Evolutionary conservation across 2,113 vertebrate genomes (phyloP).

Genomic region (Mus spicilegus): DNA sequence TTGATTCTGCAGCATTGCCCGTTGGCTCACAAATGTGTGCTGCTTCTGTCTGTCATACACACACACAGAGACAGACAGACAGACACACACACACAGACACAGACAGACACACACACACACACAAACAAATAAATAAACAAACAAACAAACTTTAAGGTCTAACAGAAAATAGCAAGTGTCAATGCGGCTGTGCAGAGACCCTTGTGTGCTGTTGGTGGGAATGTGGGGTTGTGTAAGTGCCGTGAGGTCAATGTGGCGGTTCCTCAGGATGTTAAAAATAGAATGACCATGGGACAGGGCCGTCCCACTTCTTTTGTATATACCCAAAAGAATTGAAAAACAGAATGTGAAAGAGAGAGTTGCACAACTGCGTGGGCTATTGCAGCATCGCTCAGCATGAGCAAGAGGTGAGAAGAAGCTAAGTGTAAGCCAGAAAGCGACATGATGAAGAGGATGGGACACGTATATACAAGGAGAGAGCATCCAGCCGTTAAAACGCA

Average conservation of each 20-base stretch:
- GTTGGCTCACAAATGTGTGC: not conserved
- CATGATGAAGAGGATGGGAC: not conserved
- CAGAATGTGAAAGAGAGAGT: not conserved
- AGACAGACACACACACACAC: not conserved
- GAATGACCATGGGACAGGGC: not conserved
- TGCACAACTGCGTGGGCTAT: not conserved
- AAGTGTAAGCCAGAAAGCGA: not conserved
- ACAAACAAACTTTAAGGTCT: not conserved
- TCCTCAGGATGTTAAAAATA: conserved; percentile 37
- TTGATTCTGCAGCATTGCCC: not conserved
- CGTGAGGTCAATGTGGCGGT: not conserved
- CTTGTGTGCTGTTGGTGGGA: not conserved
- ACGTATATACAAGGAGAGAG: not conserved
- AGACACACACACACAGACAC: not conserved
- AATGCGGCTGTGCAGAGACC: not conserved
- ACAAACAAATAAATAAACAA: not conserved
- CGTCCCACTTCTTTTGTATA: not conserved
- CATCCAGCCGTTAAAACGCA: conserved; percentile 10
- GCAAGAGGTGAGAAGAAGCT: not conserved
- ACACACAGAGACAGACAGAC: not conserved
- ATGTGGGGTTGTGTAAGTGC: not conserved
- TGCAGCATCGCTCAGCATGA: not conserved
- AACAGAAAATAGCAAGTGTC: not conserved
- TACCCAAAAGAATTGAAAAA: not conserved
- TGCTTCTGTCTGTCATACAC: no score